A percentile compares a stretch with the other conserved stretches of the same genome.
Evolutionary conservation across 1,140 invertebrate genomes (phyloP).

Genomic region (Leptonema lineaticorne): DNA sequence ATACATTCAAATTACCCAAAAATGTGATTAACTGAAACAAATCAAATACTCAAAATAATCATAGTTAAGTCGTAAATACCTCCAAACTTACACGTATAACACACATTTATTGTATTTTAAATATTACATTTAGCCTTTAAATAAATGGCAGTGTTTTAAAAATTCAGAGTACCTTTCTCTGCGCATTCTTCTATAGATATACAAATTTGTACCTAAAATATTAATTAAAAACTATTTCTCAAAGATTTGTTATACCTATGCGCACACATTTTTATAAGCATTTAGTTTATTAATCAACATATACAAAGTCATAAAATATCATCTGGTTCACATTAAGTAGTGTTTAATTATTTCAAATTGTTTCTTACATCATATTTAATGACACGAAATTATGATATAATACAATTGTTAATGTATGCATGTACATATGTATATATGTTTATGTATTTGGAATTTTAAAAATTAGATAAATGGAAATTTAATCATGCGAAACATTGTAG

Average conservation of each 20-base stretch:
- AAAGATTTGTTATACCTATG: slow-evolving; percentile 17
- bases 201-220: slow-evolving; percentile 21
- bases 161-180: slow-evolving; percentile 23
- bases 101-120: slow-evolving; percentile 25
- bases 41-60: slow-evolving; percentile 16
- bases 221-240: slow-evolving; percentile 5
- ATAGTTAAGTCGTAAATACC: slow-evolving; percentile 7
- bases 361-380: no score
- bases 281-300: slow-evolving; percentile 11
- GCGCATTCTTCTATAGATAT: slow-evolving; percentile 14
- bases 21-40: neutral
- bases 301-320: neutral
- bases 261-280: slow-evolving; percentile 26
- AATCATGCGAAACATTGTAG: neutral
- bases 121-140: slow-evolving; percentile 22
- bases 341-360: no score
- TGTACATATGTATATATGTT: no score
- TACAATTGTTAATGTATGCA: neutral
- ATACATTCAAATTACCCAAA: slow-evolving; percentile 19
- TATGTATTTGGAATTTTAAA: neutral
- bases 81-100: slow-evolving; percentile 22
- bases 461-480: neutral
- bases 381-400: no score
- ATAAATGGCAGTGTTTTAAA: slow-evolving; percentile 30
- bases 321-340: no score